These are phyloP conservation scores for Ichneumoninae sp. DNA, from an alignment of 2,888 invertebrate genomes.

Conservation along the genomic window DNA sequence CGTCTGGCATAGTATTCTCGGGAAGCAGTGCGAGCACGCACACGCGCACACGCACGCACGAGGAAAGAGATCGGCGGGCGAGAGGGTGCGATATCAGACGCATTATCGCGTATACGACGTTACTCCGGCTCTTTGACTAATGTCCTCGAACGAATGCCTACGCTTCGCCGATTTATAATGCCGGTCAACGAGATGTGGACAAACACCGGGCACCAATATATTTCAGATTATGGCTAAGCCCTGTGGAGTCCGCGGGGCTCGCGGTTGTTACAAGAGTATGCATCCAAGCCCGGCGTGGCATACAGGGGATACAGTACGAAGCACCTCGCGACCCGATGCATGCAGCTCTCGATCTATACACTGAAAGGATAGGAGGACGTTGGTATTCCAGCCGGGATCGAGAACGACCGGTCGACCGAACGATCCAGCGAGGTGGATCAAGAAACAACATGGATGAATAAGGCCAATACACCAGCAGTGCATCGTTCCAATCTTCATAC, in stretches of 20 bases:
- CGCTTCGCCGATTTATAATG: conserved; percentile 84
- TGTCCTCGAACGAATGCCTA: conserved; percentile 84
- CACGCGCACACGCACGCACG: conserved; percentile 63
- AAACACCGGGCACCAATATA: conserved; percentile 84
- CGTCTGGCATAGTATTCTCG: conserved; percentile 22
- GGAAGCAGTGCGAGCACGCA: conserved; percentile 8
- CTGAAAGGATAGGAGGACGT: background rate
- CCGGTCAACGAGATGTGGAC: conserved; percentile 84
- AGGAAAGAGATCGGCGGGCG: conserved; percentile 49
- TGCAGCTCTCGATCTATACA: conserved; percentile 16
- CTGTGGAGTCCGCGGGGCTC: conserved; percentile 58
- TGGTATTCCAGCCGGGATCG: conserved; percentile 24
- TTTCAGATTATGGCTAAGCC: conserved; percentile 82
- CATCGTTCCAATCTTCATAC: background rate
- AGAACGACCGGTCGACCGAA: conserved; percentile 24
- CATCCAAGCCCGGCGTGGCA: background rate
- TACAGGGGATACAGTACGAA: conserved; percentile 4
- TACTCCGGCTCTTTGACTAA: conserved; percentile 83
- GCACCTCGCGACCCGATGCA: conserved; percentile 30
- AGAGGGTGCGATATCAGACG: conserved; percentile 80
- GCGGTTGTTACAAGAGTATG: conserved; percentile 9
- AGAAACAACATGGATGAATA: conserved; percentile 55
- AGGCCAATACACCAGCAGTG: conserved; percentile 5
- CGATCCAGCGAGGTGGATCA: conserved; percentile 51
- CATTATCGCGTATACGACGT: conserved; percentile 83